Evolutionary conservation across 2,113 vertebrate species (phyloP), one percentile per base, ranked within the genome.

Genomic region (Phasianus colchicus): DNA sequence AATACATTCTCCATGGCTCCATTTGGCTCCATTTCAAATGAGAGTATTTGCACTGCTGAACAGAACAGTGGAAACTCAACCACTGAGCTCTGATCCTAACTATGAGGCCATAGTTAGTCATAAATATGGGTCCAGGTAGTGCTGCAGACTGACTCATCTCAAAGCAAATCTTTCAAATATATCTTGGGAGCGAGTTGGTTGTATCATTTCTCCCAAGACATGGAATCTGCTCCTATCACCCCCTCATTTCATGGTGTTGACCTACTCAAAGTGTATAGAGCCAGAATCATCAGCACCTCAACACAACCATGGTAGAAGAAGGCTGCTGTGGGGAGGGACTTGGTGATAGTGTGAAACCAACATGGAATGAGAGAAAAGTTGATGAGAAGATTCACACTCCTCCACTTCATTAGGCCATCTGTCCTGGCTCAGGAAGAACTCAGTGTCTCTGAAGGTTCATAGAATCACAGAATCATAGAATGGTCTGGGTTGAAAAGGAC

Each of bases 251-350:
- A 1, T n/a, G 60, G 65, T 57, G 42, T 7, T 55, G 66, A 38
- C 32, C 42, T 78, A 3, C 11, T 75, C 63, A 58, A 65, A 17
- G 13, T 17, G 16, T 1, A 1, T 22, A 32, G 38, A 85, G 36
- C 5, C 21, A 64, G 32, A 50, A 16, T 19, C 32, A 12, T 36
- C 36, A 63, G 11, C 42, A 57, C 42, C 14, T 32, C 47, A 42
- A 36, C 36, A 47, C 3, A 52, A 1, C 30, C 5, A 4, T 0
- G 5, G 15, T 34, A 78, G 82, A 47, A 61, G 21, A 2, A 3
- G 6, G 8, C 17, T 48, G 22, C n/a, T 36, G 1, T 0, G 2
- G 36, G 61, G 30, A 45, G 24, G 21, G 17, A n/a, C 2, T 3
- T 74, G 8, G 21, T 36, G 11, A 18, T 36, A 14, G 11, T 15